phyloP scores from a whole-genome alignment of 2,797 vertebrate genomes.

The Megaceryle alcyon region DNA sequence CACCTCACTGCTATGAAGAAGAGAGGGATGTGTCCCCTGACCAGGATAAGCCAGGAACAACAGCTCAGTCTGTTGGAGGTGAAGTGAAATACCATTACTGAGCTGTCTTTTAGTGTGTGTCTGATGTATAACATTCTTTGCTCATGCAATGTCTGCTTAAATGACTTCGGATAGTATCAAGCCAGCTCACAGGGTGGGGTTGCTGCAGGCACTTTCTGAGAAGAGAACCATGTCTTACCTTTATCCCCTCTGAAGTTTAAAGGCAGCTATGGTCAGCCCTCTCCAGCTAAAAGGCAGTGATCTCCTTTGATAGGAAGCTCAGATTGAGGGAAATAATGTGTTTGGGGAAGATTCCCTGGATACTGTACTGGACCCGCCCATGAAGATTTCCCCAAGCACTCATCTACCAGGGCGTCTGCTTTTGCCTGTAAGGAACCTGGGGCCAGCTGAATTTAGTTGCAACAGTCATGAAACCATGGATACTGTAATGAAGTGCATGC shows the following conservation, averaged over 20 bases:
- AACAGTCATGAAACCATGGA: background rate
- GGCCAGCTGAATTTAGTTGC: background rate
- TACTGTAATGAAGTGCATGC: background rate
- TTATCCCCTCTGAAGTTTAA: slow-evolving; percentile 4
- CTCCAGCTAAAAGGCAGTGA: background rate
- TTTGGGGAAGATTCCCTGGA: background rate
- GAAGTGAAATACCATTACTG: background rate
- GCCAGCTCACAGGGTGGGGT: background rate
- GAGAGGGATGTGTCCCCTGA: background rate
- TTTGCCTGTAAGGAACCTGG: background rate
- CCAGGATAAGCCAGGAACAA: background rate
- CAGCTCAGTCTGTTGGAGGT: background rate
- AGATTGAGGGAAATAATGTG: background rate
- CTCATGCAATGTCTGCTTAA: background rate
- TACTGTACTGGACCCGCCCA: background rate
- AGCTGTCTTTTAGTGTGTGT: background rate
- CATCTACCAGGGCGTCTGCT: background rate
- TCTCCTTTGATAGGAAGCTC: background rate
- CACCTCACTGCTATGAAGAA: background rate
- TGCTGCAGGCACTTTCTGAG: background rate
- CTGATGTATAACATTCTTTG: background rate
- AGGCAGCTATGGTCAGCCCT: background rate
- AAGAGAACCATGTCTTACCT: background rate
- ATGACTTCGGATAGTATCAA: slow-evolving; percentile 30
- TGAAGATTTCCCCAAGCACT: background rate